phyloP scores from a whole-genome alignment of 2,113 vertebrate species.

The Entelurus aequoreus region DNA sequence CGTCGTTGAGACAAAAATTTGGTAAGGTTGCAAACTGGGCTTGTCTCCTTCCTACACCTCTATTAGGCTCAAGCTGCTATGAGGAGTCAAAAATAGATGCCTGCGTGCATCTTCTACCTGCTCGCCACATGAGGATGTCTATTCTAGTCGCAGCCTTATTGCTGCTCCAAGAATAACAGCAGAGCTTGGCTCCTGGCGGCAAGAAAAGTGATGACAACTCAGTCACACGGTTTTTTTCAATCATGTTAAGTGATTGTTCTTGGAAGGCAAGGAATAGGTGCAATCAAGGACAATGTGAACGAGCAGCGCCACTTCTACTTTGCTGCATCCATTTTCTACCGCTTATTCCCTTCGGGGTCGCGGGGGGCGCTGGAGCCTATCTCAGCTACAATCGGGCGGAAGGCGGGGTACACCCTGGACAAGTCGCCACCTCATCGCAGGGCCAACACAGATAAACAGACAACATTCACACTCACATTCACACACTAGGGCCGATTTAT shows the following conservation, averaged over 20 bases:
- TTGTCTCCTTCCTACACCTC: conserved; percentile 17
- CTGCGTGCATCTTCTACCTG: conserved; percentile 37
- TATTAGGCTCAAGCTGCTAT: conserved; percentile 28
- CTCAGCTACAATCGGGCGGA: too few relatives aligned
- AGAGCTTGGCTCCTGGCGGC: conserved; percentile 50
- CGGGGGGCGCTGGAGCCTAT: too few relatives aligned
- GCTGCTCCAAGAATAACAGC: conserved; percentile 38
- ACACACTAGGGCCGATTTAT: too few relatives aligned
- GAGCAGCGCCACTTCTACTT: conserved; percentile 34
- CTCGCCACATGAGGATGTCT: conserved; percentile 39
- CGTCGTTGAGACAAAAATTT: conserved; percentile 16
- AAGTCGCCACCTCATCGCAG: too few relatives aligned
- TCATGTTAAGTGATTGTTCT: conserved; percentile 70
- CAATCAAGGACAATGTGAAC: conserved; percentile 58
- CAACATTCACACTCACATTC: too few relatives aligned
- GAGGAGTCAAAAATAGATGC: conserved; percentile 41
- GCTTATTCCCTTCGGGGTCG: too few relatives aligned
- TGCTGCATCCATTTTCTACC: too few relatives aligned
- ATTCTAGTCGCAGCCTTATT: conserved; percentile 37
- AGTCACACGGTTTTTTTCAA: conserved; percentile 56
- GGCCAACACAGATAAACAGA: too few relatives aligned
- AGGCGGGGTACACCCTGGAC: too few relatives aligned
- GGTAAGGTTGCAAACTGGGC: conserved; percentile 23
- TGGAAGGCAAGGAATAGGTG: conserved; percentile 51
- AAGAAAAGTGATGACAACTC: conserved; percentile 62